Base-by-base conservation (phyloP, 2,113 vertebrate species). In the Bambusicola thoracicus region DNA sequence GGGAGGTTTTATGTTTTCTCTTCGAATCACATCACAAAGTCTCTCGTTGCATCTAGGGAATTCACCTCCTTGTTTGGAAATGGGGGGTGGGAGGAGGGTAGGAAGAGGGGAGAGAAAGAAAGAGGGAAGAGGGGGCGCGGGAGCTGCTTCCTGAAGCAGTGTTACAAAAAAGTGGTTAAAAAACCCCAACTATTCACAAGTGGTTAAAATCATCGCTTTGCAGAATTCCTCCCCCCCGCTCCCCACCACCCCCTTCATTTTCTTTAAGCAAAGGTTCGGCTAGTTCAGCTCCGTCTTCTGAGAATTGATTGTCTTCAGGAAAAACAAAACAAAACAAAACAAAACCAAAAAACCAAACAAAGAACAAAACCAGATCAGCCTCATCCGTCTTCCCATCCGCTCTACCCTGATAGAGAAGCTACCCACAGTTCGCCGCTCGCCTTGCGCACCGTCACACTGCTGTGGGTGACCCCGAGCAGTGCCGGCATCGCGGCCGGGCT, bases 81-180 rank as follows among this genome's bases (percentile, higher is more conserved):
- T 1, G 1, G 62, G 78, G 44, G 20, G 46, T 20, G 46, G 46
- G 20, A 72, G 38, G 46, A 72, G 38, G 77, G 72, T 41, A 87
- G 69, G 51, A 84, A 61, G 59, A 90, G 10, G 36, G 38, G 30
- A 75, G 92, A 96, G 96, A 95, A 97, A 98, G 92, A 90, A 93
- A 86, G 89, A 93, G 63, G 89, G 80, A 90, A 91, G 67, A 81
- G 61, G 48, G 92, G 89, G 76, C 59, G 44, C 9, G 41, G 92
- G 77, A 95, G 87, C 95, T 84, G 96, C 97, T 97, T 97, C 97
- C 96, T 85, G 97, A 97, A 97, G 97, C 87, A 93, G 95, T 80
- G 91, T 96, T 98, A 98, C 97, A 98, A 98, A 98, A 97, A 97
- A 95, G 96, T 67, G 0, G 95, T 97, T 95, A 97, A 97, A 97